Evolutionary conservation across 1,140 invertebrate species (phyloP), one percentile per base, ranked within the genome.

Genomic region (Brachionus calyciflorus): DNA sequence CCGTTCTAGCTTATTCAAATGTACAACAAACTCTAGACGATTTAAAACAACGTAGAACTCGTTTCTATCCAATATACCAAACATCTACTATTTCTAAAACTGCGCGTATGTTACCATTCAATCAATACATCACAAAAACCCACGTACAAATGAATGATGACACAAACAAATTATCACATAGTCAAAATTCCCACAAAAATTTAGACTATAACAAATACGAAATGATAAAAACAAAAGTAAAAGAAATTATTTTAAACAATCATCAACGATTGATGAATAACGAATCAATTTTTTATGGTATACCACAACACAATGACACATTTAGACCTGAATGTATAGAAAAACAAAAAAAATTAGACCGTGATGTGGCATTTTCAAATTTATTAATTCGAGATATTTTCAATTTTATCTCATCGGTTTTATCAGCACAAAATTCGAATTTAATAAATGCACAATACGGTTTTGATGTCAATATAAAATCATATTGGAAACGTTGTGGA

Each of bases 91-190:
- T 37, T 3, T 37, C 49, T 1, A 55, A 37, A 9, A 55, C 33
- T 14, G 37, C 73, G 10, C 24, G 24, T 17, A 40, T 10, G 17
- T 33, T 76, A 19, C 51, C 51, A 14, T 76, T 76, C 30, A 46
- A 60, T 41, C 49, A 76, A 76, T 55, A 76, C 17, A 76, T 76
- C 5, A 76, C 73, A 12, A 55, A 55, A 76, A 41, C 51, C 2
- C 73, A 76, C 21, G 9, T 73, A 10, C 17, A 73, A 51, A 7
- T 57, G 10, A 33, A 21, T 4, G 55, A 76, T 28, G 30, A 76
- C n/a, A 17, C 21, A 40, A 9, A 48, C 48, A 14, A 41, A 44
- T 65, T 12, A 6, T 37, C 24, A 44, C 33, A 2, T 14, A n/a
- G 0, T 19, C 41, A 44, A 41, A 21, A 65, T 2, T 44, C 33